These are phyloP conservation scores for Drosophila pseudoananassae DNA, from an alignment of 1,140 invertebrate species.

Conservation along the genomic window DNA sequence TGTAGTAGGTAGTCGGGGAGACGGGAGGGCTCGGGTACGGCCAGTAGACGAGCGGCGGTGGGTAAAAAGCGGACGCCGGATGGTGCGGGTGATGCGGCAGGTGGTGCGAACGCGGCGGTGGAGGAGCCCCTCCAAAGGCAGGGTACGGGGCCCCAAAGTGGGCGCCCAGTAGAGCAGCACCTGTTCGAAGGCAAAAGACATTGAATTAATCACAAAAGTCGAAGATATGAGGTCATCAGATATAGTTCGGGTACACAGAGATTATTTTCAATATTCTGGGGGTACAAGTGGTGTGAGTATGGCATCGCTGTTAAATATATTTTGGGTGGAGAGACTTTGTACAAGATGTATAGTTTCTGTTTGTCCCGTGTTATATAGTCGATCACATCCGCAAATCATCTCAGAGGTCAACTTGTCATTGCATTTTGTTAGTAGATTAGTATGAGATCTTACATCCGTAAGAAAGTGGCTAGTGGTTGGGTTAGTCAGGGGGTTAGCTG, in stretches of 20 bases:
- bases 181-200: conserved; percentile 35
- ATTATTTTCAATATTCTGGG: background rate
- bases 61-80: conserved; percentile 83
- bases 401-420: conserved; percentile 2
- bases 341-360: conserved; percentile 23
- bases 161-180: conserved; percentile 71
- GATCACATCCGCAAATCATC: conserved; percentile 2
- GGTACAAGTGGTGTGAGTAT: conserved; percentile 68
- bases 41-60: conserved; percentile 91
- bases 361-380: background rate
- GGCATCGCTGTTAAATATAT: conserved; percentile 17
- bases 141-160: conserved; percentile 72
- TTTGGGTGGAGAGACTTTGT: conserved; percentile 29
- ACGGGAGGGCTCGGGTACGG: conserved; percentile 96
- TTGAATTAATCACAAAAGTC: background rate
- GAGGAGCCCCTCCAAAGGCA: conserved; percentile 57
- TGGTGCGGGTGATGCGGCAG: conserved; percentile 64
- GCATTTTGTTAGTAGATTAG: conserved; percentile 39
- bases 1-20: conserved; percentile 93
- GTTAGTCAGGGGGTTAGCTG: conserved; percentile 35
- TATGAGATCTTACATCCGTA: conserved; percentile 40
- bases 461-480: conserved; percentile 24
- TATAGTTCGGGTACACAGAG: background rate
- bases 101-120: conserved; percentile 84
- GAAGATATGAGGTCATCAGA: background rate